phyloP scores from a whole-genome alignment of 2,113 vertebrate species.

The Anseranas semipalmata region DNA sequence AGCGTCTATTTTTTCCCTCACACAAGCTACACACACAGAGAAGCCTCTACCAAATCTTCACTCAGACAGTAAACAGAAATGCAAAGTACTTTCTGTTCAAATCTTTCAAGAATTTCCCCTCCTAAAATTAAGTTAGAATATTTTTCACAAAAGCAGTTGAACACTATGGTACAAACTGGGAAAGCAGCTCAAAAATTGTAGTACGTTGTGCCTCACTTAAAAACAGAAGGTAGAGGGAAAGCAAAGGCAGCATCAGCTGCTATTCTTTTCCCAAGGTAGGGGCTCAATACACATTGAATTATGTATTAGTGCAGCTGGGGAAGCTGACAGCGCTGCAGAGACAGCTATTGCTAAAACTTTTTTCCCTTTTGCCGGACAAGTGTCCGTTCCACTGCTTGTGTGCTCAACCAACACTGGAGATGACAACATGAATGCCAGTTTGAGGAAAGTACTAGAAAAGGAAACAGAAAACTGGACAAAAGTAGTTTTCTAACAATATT shows the following conservation, averaged over 20 bases:
- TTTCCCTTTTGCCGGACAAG: background rate
- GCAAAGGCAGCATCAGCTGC: background rate
- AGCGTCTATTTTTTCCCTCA: background rate
- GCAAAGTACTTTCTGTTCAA: background rate
- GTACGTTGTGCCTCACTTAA: background rate
- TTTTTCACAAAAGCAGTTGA: background rate
- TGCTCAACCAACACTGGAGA: background rate
- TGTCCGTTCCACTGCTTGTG: background rate
- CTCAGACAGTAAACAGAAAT: background rate
- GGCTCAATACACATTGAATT: background rate
- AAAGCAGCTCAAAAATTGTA: background rate
- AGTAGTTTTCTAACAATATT: background rate
- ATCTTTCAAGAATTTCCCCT: background rate
- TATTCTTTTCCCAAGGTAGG: background rate
- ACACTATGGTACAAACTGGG: background rate
- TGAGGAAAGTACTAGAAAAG: background rate
- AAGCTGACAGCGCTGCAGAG: background rate
- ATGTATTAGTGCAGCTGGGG: constrained; percentile 1
- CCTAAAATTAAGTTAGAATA: background rate
- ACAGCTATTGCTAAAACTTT: constrained; percentile 39
- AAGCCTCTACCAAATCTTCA: background rate
- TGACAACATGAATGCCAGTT: background rate
- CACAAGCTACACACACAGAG: background rate
- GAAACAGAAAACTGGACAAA: background rate
- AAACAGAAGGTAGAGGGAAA: background rate